phyloP scores from a whole-genome alignment of 2,797 vertebrate genomes.

The Morelia viridis region DNA sequence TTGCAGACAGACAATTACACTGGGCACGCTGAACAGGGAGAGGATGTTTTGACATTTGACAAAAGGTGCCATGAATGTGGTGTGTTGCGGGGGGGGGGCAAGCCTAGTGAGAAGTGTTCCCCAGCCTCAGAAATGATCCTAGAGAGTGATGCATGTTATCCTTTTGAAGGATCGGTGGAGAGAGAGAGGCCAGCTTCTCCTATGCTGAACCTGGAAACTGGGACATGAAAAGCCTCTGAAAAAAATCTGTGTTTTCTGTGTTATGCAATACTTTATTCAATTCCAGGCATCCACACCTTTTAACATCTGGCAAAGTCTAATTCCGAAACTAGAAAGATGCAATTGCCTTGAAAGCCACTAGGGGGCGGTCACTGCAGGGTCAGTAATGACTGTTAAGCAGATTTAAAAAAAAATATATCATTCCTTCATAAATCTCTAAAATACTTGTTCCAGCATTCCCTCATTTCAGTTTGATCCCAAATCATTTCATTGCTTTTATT shows the following conservation, averaged over 20 bases:
- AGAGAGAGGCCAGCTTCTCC: not conserved
- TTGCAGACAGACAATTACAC: not conserved
- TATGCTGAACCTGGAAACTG: not conserved
- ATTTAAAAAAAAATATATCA: too few species aligned
- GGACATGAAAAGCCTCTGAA: not conserved
- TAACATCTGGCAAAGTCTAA: too few species aligned
- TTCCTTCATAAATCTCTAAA: not conserved
- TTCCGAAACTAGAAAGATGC: too few species aligned
- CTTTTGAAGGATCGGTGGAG: not conserved
- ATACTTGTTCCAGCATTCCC: not conserved
- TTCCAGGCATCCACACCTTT: not conserved
- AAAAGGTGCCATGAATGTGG: not conserved
- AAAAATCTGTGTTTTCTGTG: not conserved
- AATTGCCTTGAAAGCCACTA: too few species aligned
- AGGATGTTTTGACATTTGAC: not conserved
- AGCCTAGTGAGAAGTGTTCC: not conserved
- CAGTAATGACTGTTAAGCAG: too few species aligned
- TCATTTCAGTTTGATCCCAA: not conserved
- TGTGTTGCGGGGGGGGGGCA: not conserved
- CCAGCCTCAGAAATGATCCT: not conserved
- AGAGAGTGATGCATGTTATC: not conserved
- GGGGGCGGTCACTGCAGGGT: too few species aligned
- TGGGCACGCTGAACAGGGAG: not conserved
- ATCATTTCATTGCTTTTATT: not conserved
- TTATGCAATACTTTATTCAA: not conserved